A percentile compares a stretch with the other conserved stretches of the same genome.
phyloP scores from a whole-genome alignment of 2,888 invertebrate genomes.

The Monochamus alternatus region DNA sequence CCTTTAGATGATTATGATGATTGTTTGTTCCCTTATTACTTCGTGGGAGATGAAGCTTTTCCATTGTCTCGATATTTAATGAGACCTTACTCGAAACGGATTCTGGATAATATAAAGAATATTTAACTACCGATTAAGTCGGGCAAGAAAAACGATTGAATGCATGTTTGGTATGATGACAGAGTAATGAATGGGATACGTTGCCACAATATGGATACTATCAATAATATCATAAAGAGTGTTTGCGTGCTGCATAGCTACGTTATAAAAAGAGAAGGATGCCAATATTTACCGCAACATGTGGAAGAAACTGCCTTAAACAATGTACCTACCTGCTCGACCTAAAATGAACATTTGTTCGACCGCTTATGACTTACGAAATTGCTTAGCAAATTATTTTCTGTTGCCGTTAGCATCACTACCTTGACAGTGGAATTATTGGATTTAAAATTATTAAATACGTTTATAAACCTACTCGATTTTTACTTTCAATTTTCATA shows the following conservation, averaged over 20 bases:
- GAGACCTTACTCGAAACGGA: not conserved
- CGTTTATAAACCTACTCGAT: too few relatives aligned
- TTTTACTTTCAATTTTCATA: too few relatives aligned
- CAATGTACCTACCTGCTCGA: too few relatives aligned
- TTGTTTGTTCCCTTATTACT: not conserved
- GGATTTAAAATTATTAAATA: slow-evolving; percentile 18
- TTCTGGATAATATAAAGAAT: too few relatives aligned
- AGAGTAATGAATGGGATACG: slow-evolving; percentile 39
- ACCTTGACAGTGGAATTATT: slow-evolving; percentile 16
- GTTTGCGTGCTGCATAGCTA: slow-evolving; percentile 18
- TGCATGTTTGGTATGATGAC: slow-evolving; percentile 47
- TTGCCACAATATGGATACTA: slow-evolving; percentile 2
- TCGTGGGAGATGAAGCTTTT: not conserved
- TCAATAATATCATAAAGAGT: slow-evolving; percentile 9
- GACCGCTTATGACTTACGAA: not conserved
- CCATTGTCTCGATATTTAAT: not conserved
- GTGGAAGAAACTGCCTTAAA: not conserved
- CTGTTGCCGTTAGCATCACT: not conserved
- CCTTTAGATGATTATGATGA: not conserved
- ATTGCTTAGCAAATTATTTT: slow-evolving; percentile 28
- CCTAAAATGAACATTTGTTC: too few relatives aligned
- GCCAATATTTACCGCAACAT: not conserved
- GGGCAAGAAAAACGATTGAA: slow-evolving; percentile 44
- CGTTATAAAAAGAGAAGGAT: slow-evolving; percentile 6
- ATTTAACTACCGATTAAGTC: slow-evolving; percentile 13